Percentiles rank a stretch among this genome's conserved stretches.
These are phyloP conservation scores for Cepaea nemoralis DNA, from an alignment of 1,140 invertebrate species.

Conservation along the genomic window DNA sequence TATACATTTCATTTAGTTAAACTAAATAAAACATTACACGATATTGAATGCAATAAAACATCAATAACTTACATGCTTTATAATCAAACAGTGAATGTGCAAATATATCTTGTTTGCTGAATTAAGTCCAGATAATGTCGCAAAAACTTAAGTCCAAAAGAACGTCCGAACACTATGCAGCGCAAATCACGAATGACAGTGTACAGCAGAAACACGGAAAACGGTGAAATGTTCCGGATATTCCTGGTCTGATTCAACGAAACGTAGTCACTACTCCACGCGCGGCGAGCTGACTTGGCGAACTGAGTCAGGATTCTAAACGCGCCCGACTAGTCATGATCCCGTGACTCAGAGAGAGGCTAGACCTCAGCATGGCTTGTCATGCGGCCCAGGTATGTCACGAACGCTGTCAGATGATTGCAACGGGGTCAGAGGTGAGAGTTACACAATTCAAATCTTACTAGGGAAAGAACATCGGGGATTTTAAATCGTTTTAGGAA, in stretches of 20 bases:
- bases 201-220: background rate
- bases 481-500: too few relatives aligned
- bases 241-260: background rate
- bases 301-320: background rate
- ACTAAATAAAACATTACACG: too few relatives aligned
- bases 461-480: too few relatives aligned
- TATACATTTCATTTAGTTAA: background rate
- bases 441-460: background rate
- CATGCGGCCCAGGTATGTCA: background rate
- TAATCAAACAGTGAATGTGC: background rate
- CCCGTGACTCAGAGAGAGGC: constrained; percentile 4
- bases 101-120: background rate
- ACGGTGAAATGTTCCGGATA: background rate
- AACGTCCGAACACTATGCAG: background rate
- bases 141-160: background rate
- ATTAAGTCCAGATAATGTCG: background rate
- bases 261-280: background rate
- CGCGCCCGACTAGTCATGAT: background rate
- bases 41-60: too few relatives aligned
- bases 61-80: background rate
- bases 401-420: background rate
- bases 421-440: background rate
- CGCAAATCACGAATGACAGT: background rate
- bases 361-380: background rate
- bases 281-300: background rate